Conservation (phyloP, 2,797 vertebrate species). For the Melanotaenia parkinsoni region DNA sequence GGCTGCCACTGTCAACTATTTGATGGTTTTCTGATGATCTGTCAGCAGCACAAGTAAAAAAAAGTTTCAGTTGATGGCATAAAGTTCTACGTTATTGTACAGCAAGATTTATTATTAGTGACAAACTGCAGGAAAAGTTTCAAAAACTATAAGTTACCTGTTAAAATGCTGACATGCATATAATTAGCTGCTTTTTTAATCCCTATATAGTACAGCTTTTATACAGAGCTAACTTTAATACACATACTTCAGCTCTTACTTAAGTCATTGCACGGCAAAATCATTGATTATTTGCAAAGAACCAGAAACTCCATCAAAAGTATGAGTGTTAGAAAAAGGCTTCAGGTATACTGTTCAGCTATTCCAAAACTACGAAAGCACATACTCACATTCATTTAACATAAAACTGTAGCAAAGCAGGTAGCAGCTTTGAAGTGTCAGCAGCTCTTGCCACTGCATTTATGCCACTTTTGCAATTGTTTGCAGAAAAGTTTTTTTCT, state of each 20-base stretch:
- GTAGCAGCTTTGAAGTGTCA: slow-evolving; percentile 55
- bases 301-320: slow-evolving; percentile 11
- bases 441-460: slow-evolving; percentile 51
- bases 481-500: slow-evolving; percentile 51
- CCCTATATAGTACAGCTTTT: not conserved
- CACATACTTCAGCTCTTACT: not conserved
- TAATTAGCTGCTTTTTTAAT: slow-evolving; percentile 7
- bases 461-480: slow-evolving; percentile 50
- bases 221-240: slow-evolving; percentile 8
- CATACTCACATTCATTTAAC: slow-evolving; percentile 27
- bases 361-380: slow-evolving; percentile 14
- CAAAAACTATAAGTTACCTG: slow-evolving; percentile 7
- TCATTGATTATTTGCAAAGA: slow-evolving; percentile 14
- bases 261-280: slow-evolving; percentile 2
- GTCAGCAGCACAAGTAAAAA: slow-evolving; percentile 27
- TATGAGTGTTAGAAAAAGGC: not conserved
- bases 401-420: slow-evolving; percentile 52
- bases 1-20: slow-evolving; percentile 31
- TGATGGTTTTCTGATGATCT: slow-evolving; percentile 44
- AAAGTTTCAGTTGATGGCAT: slow-evolving; percentile 14
- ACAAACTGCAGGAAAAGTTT: slow-evolving; percentile 31
- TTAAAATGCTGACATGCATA: slow-evolving; percentile 33
- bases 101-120: slow-evolving; percentile 27
- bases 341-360: slow-evolving; percentile 11
- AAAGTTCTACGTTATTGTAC: slow-evolving; percentile 14